Conservation (phyloP, 2,113 vertebrate species). For the Panthera uncia region DNA sequence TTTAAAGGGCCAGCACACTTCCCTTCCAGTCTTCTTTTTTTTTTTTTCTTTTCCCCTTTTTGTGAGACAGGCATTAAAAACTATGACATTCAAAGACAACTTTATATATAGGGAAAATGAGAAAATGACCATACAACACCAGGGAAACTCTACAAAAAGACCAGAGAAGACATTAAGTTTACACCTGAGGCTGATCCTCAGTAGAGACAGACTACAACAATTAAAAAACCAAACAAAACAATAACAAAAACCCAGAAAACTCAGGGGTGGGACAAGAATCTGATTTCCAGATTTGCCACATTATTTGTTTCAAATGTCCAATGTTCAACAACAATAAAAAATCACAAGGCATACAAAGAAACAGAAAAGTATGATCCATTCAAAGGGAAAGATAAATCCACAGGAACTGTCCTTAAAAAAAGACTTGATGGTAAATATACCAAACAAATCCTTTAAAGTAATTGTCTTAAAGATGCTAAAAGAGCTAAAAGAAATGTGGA, state of each 20-base stretch:
- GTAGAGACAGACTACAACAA: background rate
- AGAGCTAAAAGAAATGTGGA: background rate
- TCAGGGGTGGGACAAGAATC: background rate
- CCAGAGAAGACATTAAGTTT: background rate
- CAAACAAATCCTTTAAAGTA: background rate
- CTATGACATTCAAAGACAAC: background rate
- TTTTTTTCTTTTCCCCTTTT: background rate
- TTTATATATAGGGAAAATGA: background rate
- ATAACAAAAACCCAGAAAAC: background rate
- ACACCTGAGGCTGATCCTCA: background rate
- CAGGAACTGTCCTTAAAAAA: background rate
- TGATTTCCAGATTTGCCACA: background rate
- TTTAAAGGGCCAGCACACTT: background rate
- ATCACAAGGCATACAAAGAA: background rate
- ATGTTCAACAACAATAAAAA: background rate
- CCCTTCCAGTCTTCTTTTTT: background rate
- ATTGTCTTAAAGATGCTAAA: background rate
- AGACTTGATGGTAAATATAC: background rate
- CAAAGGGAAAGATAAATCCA: background rate
- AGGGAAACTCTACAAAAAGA: background rate
- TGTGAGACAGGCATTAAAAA: background rate
- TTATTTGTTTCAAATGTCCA: constrained; percentile 4
- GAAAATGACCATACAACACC: background rate
- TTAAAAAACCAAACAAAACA: background rate
- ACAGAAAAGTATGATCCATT: background rate